Evolutionary conservation across 2,113 vertebrate genomes (phyloP), one percentile per base, ranked within the genome.

Genomic region (Ancistrus triradiatus): DNA sequence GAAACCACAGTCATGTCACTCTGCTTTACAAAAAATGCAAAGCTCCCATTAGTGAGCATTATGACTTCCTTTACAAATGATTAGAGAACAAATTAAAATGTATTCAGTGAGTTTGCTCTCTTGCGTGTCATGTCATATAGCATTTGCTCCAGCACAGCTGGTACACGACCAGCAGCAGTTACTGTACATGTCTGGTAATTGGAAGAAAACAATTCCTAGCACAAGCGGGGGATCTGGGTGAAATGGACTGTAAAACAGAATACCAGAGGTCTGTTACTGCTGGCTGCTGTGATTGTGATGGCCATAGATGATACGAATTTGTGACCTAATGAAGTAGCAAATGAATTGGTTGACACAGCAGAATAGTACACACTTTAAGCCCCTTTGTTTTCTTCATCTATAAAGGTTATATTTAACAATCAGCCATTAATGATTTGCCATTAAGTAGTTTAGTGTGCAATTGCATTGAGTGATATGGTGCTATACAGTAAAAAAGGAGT

Each of bases 81-180:
- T n/a, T n/a, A n/a, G 18, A 33, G 52, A 77, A 86, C 46, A 74
- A 52, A 70, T 74, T 59, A 69, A 66, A 69, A 58, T 63, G 62
- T 50, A n/a, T 37, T 49, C 60, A 18, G 17, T 51, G 53, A 43
- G 22, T 64, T 58, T 62, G 28, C 59, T 55, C 43, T 42, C 61
- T 33, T 65, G 59, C 49, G 18, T n/a, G 24, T 64, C 46, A 40
- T 72, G 63, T 40, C 59, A 48, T 55, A 38, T 68, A 59, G 65
- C 67, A 68, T 75, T 57, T 78, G 68, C 73, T 71, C 47, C 57
- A 68, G 66, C 69, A 53, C 66, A 57, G 47, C 63, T 66, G 57
- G 55, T 59, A 15, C 62, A 56, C 17, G 11, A 27, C 50, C 64
- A 60, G 43, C 61, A 37, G 69, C 63, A 64, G 61, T 68, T 59